Base-by-base conservation (phyloP, 30 jellyfish, hydroid and myxozoan species). In the Rhopilema esculentum region DNA sequence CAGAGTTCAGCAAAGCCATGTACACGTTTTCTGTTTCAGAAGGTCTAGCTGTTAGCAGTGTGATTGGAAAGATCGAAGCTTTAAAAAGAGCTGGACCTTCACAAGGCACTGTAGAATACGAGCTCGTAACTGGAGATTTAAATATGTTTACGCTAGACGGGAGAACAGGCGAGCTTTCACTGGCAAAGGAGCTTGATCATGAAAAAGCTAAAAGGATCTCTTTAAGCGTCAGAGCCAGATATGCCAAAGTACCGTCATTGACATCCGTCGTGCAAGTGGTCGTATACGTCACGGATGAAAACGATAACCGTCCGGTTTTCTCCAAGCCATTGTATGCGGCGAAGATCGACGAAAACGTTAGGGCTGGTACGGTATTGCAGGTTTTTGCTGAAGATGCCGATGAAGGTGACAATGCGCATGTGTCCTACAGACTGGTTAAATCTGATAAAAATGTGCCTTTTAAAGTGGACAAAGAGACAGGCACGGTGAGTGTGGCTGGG, bases 321-420 rank as follows among this genome's bases (percentile, higher is more conserved):
- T 25, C 74, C 20, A 49, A 72, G 78, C 51, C 32, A 24, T 20
- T 33, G 19, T 89, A 77, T 63, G 64, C 9, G 29, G 84, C 91
- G 22, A 89, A 66, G 27, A 84, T 96, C 19, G 99, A 96, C 73
- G 99, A 96, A 66, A 96, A 96, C 53, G 90, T 96, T 40, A 79
- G 99, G 48, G 85, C 97, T 21, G 97, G 97, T 9, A 66, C 99
- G 23, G 98, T 96, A 8, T 27, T 84, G 25, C 93, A 82, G 28
- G 97, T 89, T 1, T 83, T 81, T 66, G 99, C 99, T 20, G 87
- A 83, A 0, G 99, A 96, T 53, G 66, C 21, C 27, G 99, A 96
- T 84, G 95, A 83, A 2, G 91, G 92, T 1, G 89, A 86, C 16
- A 96, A 96, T 66, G 96, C 97, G 8, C 94, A 77, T 28, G 88